A percentile compares a stretch with the other conserved stretches of the same genome.
phyloP scores from a whole-genome alignment of 2,797 vertebrate species.

The Halcyon badia region DNA sequence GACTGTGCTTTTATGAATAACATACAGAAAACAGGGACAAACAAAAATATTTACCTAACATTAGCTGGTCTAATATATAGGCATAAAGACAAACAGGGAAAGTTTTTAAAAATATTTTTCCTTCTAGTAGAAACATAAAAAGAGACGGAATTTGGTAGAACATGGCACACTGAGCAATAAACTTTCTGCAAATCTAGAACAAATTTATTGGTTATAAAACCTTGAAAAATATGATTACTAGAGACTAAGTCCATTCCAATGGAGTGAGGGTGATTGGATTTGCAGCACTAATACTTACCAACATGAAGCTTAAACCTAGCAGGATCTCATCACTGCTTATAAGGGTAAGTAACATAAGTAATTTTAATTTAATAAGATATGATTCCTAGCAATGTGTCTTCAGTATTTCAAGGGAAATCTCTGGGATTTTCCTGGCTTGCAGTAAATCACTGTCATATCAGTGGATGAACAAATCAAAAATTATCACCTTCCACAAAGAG shows the following conservation, averaged over 20 bases:
- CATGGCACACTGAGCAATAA: not conserved
- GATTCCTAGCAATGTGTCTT: not conserved
- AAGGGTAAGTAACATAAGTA: not conserved
- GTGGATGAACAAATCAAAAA: not conserved
- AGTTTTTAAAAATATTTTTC: not conserved
- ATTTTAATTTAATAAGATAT: not conserved
- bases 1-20: not conserved
- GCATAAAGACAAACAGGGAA: not conserved
- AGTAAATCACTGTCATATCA: not conserved
- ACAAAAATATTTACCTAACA: not conserved
- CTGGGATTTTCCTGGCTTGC: not conserved
- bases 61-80: not conserved
- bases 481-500: not conserved
- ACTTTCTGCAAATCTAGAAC: not conserved
- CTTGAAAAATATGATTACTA: not conserved
- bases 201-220: not conserved
- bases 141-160: not conserved
- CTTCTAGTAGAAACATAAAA: not conserved
- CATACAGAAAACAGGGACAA: not conserved
- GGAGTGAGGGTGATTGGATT: not conserved
- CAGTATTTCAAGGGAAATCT: not conserved
- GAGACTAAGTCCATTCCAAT: not conserved
- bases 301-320: not conserved
- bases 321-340: not conserved
- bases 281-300: not conserved